Evolutionary conservation across 1,140 invertebrate genomes (phyloP), one percentile per base, ranked within the genome.

Genomic region (Cydia fagiglandana): DNA sequence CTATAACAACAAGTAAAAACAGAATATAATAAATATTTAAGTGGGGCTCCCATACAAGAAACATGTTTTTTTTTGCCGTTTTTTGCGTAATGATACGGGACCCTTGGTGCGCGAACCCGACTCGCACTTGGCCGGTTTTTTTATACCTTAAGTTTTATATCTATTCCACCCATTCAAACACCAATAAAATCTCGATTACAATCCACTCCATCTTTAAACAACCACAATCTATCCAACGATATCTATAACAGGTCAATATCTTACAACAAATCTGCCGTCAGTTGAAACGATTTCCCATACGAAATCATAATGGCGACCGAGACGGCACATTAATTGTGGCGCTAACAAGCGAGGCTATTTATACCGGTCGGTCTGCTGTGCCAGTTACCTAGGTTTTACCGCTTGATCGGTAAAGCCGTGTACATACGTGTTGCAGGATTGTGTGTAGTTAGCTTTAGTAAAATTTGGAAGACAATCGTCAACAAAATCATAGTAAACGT

Each of bases 201-300:
- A 47, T 41, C 38, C 1, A 53, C 1, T 3, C 17, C 53, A 20
- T 61, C 5, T 17, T 3, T 10, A 61, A 24, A 17, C 53, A 5
- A 10, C 56, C 20, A 24, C 56, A 24, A 24, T 17, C 15, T 38
- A 70, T 70, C 66, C 34, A 70, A 2, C 38, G n/a, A n/a, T 17
- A 34, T 38, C 15, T 38, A 20, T 5, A 24, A 53, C 64, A 70
- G 17, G 38, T 70, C 66, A 70, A 70, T 70, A 41, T 70, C 66
- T 70, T 12, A n/a, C 12, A 17, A 70, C 66, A 70, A 70, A 70
- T 70, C 66, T 70, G 30, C 66, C 17, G 66, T 70, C 66, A 70
- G 15, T 41, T 20, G 15, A 70, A 70, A 70, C 66, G 66, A 38
- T 70, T 70, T 70, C 66, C 66, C 66, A 70, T 70, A 70, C 38